Evolutionary conservation across 2,797 vertebrate species (phyloP), one percentile per base, ranked within the genome.

Genomic region (Xerus rutilus): DNA sequence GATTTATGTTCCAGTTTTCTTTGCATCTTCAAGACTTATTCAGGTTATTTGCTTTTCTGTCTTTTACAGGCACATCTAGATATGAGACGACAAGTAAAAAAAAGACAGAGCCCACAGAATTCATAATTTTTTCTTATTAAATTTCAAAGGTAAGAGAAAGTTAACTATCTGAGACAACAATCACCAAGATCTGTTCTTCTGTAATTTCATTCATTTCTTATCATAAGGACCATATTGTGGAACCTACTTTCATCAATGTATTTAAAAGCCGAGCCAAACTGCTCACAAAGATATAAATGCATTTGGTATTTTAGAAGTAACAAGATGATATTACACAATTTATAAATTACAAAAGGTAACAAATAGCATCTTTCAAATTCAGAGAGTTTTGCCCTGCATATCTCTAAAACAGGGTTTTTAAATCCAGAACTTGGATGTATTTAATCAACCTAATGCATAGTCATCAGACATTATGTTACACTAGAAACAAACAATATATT

Each of bases 361-460:
- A 91, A 89, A 85, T 10, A 73, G 12, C 18, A 94, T 23, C 72
- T 81, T 89, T 57, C 18, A 88, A 92, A 93, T 59, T 92, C 30
- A 77, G 49, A 52, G 14, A 52, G 25, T 65, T 96, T 77, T 72
- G 25, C 3, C 93, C 18, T 89, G 17, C 10, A 49, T 74, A n/a
- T 82, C 45, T 93, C 23, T 82, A 64, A 84, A 97, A 86, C 28
- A 83, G 18, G 30, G 15, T 35, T 35, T 92, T 76, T 74, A 79
- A 15, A 86, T 30, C 30, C 43, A 93, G 79, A 14, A 86, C 4
- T 59, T 88, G 18, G 47, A 65, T 67, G 15, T 35, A 32, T 28
- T 81, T 52, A 52, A 82, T 76, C 35, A 83, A 47, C 43, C 11
- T 59, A 67, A 30, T 11, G 25, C 49, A n/a, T 54, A 84, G 65